A percentile compares a stretch with the other conserved stretches of the same genome.
These are phyloP conservation scores for Lasioglossum lativentre DNA, from an alignment of 2,888 invertebrate genomes.

Conservation along the genomic window DNA sequence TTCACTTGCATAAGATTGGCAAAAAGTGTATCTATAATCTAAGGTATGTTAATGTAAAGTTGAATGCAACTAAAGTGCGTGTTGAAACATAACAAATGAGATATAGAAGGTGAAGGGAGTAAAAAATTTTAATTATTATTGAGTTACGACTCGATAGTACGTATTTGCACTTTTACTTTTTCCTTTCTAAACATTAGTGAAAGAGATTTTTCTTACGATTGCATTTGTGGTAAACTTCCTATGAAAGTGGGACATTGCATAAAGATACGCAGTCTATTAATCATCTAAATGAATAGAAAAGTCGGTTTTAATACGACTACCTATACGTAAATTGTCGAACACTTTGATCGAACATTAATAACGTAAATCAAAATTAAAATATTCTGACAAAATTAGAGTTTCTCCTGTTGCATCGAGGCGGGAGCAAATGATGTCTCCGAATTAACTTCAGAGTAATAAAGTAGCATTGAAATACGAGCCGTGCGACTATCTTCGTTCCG, in stretches of 20 bases:
- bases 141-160: not conserved
- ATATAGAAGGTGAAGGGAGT: not conserved
- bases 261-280: not conserved
- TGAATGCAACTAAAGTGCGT: not conserved
- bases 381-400: not conserved
- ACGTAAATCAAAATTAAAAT: not conserved
- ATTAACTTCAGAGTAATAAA: not conserved
- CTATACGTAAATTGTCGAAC: not conserved
- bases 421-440: not conserved
- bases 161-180: slow-evolving; percentile 5
- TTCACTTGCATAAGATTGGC: not conserved
- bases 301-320: not conserved
- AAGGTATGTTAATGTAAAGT: not conserved
- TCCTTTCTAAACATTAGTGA: not conserved
- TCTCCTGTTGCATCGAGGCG: not conserved
- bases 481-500: not conserved
- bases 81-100: slow-evolving; percentile 9
- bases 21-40: slow-evolving; percentile 2
- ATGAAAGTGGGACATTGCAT: not conserved
- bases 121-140: not conserved
- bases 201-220: not conserved
- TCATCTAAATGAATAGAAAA: not conserved
- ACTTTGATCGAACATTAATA: not conserved
- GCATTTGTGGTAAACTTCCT: not conserved
- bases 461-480: not conserved